Evolutionary conservation across 2,888 invertebrate species (phyloP), one percentile per base, ranked within the genome.

Genomic region (Unio delphinus): DNA sequence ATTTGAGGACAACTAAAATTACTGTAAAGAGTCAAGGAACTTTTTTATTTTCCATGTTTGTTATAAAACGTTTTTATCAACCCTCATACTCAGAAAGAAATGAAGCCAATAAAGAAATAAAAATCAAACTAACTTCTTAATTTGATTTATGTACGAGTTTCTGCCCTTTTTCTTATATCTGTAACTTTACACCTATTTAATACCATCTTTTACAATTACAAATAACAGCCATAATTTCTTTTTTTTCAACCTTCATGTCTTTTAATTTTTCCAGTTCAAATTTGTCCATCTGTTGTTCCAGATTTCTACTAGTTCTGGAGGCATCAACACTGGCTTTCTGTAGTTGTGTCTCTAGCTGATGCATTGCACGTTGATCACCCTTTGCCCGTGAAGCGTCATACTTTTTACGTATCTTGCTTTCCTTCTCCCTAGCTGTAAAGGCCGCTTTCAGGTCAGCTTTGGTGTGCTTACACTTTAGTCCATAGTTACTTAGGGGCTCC

Each of bases 221-320:
- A 45, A 45, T 45, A 15, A 45, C 45, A 15, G 1, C 45, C 15
- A 45, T 15, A 45, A 45, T 45, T 45, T 45, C 15, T 45, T 45
- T 45, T 45, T 45, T 45, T 0, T 45, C 4, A 30, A 92, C 92
- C 89, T 96, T 96, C 8, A 95, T 85, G 86, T 96, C 95, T 81
- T 93, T 93, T 55, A 96, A 90, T 90, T 96, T 96, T 74, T 94
- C 94, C 80, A 93, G 92, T 89, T 96, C 96, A 90, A 96, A 96
- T 76, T 93, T 93, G 85, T 94, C 94, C 0, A 95, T 94, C 84
- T 95, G 94, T 80, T 96, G 95, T 87, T 95, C 95, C 57, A 96
- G 92, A 55, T 94, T 93, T 85, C 95, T 94, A 34, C 94, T 93
- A 0, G 95, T 93, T 70, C 94, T 93, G 1, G 95, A 93, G 81